Evolutionary conservation across 2,888 invertebrate species (phyloP), one percentile per base, ranked within the genome.

Genomic region (Candidula unifasciata): DNA sequence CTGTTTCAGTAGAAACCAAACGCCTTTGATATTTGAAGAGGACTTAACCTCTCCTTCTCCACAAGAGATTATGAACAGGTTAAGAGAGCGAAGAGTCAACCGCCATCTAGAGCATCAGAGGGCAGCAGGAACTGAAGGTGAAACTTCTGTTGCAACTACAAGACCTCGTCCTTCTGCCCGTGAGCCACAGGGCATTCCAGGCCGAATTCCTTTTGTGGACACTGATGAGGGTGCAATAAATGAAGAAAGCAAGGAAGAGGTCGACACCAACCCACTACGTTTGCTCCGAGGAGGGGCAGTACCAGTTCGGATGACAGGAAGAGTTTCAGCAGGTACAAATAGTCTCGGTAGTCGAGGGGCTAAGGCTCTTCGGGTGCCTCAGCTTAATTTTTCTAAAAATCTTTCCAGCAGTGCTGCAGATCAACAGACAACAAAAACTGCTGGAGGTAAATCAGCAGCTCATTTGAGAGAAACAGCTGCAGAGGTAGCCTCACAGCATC

Each of bases 251-350:
- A 90, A 91, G 5, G 93, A 92, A 30, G 92, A 93, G 54, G 93
- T 93, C 33, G 94, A 94, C 84, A 93, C 94, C 37, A 96, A 96
- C 93, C 96, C 96, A 0, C 93, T 96, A 89, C 94, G 96, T 88
- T 95, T 96, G 95, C 93, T 96, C 82, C 94, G 93, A 77, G 92
- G 92, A 76, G 92, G 92, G 78, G 91, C 91, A 78, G 90, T 91
- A 73, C 91, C 91, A 37, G 89, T 91, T 37, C 89, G 91, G 76
- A 86, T 79, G 10, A 89, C 90, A 76, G 89, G 91, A 71, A 87
- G 91, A 66, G 90, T 88, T 52, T 90, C 90, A 82, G 88, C 89
- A 91, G 91, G 91, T 91, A 91, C 85, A 87, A 78, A 80, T 78
- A 86, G 73, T 82, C 78, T 78, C 69, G 69, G 74, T 79, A 79